phyloP scores from a whole-genome alignment of 1,140 invertebrate genomes.

The Ctenoplectra terminalis region DNA sequence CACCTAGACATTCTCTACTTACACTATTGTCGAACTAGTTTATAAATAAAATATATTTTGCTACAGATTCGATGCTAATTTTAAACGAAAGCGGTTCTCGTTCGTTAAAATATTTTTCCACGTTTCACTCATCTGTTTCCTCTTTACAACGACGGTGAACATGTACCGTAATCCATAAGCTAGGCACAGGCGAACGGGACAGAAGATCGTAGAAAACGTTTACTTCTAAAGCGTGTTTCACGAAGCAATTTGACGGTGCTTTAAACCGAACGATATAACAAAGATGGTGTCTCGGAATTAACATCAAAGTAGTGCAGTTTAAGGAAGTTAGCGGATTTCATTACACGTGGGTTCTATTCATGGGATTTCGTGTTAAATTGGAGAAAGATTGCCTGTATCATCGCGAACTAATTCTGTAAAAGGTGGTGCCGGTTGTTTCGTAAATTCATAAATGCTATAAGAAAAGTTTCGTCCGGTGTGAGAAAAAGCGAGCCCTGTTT shows the following conservation, averaged over 20 bases:
- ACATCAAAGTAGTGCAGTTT: background rate
- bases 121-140: too few species aligned
- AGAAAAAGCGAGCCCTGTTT: slow-evolving; percentile 5
- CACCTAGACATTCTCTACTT: too few species aligned
- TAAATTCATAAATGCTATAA: slow-evolving; percentile 27
- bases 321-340: slow-evolving; percentile 6
- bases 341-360: slow-evolving; percentile 10
- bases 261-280: background rate
- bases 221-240: background rate
- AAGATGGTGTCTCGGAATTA: slow-evolving; percentile 1
- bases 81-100: too few species aligned
- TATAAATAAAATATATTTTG: too few species aligned
- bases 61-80: too few species aligned
- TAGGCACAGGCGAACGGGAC: background rate
- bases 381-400: background rate
- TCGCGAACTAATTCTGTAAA: background rate
- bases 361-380: slow-evolving; percentile 6
- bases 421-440: background rate
- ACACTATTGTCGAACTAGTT: too few species aligned
- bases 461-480: slow-evolving; percentile 1
- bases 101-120: too few species aligned
- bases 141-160: background rate
- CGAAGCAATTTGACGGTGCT: background rate
- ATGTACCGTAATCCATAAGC: background rate
- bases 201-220: background rate